Percentiles rank a stretch among this genome's conserved stretches.
Conservation (phyloP, 2,113 vertebrate species). For the Brachyhypopomus occidentalis region DNA sequence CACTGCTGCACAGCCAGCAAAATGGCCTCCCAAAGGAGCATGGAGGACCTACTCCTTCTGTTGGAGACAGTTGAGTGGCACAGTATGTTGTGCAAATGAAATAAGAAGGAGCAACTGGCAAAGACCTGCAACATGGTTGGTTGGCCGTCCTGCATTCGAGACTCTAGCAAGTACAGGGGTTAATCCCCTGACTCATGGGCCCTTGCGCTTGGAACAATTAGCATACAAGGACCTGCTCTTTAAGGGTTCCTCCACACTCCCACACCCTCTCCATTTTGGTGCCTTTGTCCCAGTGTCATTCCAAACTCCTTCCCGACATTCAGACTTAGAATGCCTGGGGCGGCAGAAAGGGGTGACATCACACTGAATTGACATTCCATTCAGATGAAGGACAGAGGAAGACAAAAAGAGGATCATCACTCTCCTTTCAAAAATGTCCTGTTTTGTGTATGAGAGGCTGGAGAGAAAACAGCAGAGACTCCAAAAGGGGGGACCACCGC, state of each 20-base stretch:
- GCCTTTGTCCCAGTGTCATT: constrained; percentile 19
- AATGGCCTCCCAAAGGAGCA: constrained; percentile 31
- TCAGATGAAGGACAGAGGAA: constrained; percentile 28
- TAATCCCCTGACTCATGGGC: constrained; percentile 4
- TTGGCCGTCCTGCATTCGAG: background rate
- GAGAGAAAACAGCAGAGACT: background rate
- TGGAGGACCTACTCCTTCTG: constrained; percentile 4
- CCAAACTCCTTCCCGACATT: constrained; percentile 7
- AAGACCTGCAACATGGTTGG: background rate
- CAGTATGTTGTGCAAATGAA: background rate
- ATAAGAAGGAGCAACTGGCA: background rate
- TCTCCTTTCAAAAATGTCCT: background rate
- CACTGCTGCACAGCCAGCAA: constrained; percentile 31
- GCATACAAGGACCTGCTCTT: constrained; percentile 4
- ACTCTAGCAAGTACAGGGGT: background rate
- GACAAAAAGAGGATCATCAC: background rate
- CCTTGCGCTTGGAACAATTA: background rate
- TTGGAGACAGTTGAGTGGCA: constrained; percentile 3
- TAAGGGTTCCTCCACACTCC: constrained; percentile 15
- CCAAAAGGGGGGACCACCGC: background rate
- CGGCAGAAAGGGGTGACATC: constrained; percentile 34
- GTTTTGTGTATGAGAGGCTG: background rate
- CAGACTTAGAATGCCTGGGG: constrained; percentile 10
- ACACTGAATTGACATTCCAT: constrained; percentile 10
- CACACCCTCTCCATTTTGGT: background rate